Percentiles rank a stretch among this genome's conserved stretches.
Conservation (phyloP, 2,888 invertebrate species). For the Corbicula japonica region DNA sequence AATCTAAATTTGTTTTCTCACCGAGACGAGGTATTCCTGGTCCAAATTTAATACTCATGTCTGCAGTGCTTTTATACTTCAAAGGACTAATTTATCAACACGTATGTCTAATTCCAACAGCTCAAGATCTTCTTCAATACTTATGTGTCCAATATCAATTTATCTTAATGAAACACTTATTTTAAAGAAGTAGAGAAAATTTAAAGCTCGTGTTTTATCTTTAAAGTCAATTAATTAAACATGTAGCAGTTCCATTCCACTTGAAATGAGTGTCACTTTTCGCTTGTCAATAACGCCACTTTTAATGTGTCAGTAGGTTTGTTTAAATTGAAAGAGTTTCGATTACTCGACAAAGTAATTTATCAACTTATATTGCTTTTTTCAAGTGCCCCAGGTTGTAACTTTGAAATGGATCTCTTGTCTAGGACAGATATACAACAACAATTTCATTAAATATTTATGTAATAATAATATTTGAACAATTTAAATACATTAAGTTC, state of each 20-base stretch:
- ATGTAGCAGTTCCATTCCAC: conserved; percentile 23
- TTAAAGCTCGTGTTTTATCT: conserved; percentile 8
- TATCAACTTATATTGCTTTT: conserved; percentile 7
- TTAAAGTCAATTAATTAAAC: conserved; percentile 40
- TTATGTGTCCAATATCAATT: conserved; percentile 11
- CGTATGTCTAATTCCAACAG: conserved; percentile 10
- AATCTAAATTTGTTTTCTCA: background rate
- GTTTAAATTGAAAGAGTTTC: conserved; percentile 12
- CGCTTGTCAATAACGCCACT: conserved; percentile 16
- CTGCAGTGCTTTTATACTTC: background rate
- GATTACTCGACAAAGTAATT: conserved; percentile 5
- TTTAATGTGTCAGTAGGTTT: conserved; percentile 27
- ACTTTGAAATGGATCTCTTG: background rate
- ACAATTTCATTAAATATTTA: background rate
- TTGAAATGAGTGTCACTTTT: conserved; percentile 19
- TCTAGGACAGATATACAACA: background rate
- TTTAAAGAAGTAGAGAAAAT: conserved; percentile 9
- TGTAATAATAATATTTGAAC: background rate
- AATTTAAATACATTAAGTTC: too few relatives aligned
- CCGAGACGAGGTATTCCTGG: conserved; percentile 30
- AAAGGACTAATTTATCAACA: conserved; percentile 12
- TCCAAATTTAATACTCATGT: conserved; percentile 33
- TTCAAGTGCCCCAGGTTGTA: background rate
- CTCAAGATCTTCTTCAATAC: background rate
- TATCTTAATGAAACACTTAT: conserved; percentile 17